A percentile compares a stretch with the other conserved stretches of the same genome.
These are phyloP conservation scores for Pegoplata infirma DNA, from an alignment of 2,888 invertebrate genomes.

Conservation along the genomic window DNA sequence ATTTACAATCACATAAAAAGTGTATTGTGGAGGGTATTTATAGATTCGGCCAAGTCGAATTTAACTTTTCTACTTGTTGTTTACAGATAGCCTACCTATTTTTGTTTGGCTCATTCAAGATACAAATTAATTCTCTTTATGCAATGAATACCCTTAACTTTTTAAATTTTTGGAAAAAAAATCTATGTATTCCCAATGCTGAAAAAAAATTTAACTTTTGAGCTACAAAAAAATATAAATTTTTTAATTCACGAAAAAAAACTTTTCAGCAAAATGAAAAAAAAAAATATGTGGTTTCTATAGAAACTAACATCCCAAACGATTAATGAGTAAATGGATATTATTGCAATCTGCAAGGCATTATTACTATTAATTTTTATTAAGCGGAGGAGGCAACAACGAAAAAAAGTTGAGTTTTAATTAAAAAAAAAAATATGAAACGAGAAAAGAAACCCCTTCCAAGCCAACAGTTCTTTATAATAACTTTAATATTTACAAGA, in stretches of 20 bases:
- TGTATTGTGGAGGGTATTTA: too few relatives aligned
- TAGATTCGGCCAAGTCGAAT: too few relatives aligned
- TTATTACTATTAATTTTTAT: conserved; percentile 12
- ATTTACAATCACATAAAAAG: too few relatives aligned
- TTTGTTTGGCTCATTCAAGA: too few relatives aligned
- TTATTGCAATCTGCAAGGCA: conserved; percentile 17
- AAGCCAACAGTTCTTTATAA: background rate
- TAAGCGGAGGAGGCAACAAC: background rate
- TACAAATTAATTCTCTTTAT: too few relatives aligned
- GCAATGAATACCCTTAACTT: too few relatives aligned
- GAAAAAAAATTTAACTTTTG: too few relatives aligned
- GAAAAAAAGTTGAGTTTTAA: conserved; percentile 49
- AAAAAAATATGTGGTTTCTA: background rate
- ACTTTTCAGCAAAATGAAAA: background rate
- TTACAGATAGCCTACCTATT: too few relatives aligned
- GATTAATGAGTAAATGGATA: conserved; percentile 4
- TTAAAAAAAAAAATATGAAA: conserved; percentile 57
- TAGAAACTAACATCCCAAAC: background rate
- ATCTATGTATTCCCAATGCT: too few relatives aligned
- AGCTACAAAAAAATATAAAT: too few relatives aligned
- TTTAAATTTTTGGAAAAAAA: too few relatives aligned
- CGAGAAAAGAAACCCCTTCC: background rate
- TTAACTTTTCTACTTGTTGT: too few relatives aligned
- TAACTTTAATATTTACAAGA: conserved; percentile 29
- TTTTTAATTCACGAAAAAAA: background rate